phyloP scores from a whole-genome alignment of 2,888 invertebrate genomes.

The Drosophila pseudotalamancana region DNA sequence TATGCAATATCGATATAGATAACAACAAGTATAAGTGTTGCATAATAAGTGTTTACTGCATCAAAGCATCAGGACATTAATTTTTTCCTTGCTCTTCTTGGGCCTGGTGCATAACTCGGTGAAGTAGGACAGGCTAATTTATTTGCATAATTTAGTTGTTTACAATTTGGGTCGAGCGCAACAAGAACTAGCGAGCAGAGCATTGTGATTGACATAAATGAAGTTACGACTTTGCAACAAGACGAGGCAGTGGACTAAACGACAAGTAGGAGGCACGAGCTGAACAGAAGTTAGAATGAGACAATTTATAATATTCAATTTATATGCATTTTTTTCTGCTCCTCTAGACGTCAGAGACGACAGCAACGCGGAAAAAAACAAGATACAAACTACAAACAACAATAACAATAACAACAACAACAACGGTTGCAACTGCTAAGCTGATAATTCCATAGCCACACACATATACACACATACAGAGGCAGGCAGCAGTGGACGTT shows the following conservation, averaged over 20 bases:
- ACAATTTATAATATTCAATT: slow-evolving; percentile 82
- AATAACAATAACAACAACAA: slow-evolving; percentile 28
- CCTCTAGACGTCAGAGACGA: slow-evolving; percentile 15
- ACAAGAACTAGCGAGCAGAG: slow-evolving; percentile 19
- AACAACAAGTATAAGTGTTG: too few species aligned
- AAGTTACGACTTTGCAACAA: slow-evolving; percentile 75
- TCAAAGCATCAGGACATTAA: too few species aligned
- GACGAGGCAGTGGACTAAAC: slow-evolving; percentile 36
- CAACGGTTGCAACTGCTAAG: slow-evolving; percentile 66
- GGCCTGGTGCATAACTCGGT: slow-evolving; percentile 9
- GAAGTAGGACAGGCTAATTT: slow-evolving; percentile 48
- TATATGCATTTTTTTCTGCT: slow-evolving; percentile 74
- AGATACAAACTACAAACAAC: slow-evolving; percentile 7
- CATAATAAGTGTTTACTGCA: too few species aligned
- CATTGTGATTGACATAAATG: slow-evolving; percentile 81
- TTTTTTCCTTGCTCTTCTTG: slow-evolving; percentile 28
- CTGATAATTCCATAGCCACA: slow-evolving; percentile 63
- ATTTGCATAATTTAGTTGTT: slow-evolving; percentile 83
- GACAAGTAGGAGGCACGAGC: slow-evolving; percentile 39
- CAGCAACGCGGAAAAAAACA: slow-evolving; percentile 30
- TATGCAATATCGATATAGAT: too few species aligned
- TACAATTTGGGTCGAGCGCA: slow-evolving; percentile 68
- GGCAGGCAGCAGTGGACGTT: neutral
- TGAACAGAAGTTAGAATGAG: slow-evolving; percentile 60
- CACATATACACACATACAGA: slow-evolving; percentile 5